Evolutionary conservation across 2,888 invertebrate genomes (phyloP).

Genomic region (Thymelicus sylvestris): DNA sequence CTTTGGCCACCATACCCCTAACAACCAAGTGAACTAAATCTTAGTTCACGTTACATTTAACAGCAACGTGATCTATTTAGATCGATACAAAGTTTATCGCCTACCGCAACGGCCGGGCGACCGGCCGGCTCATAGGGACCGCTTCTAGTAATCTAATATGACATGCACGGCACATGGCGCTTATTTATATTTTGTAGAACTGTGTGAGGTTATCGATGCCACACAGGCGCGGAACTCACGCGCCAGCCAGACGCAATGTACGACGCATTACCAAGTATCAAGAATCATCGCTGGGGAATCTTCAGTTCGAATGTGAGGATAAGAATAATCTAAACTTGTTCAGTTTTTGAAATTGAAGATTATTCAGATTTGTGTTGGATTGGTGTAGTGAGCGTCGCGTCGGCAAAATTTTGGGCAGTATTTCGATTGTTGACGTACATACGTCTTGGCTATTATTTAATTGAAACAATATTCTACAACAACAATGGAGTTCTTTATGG

Average conservation of each 20-base stretch:
- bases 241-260: constrained; percentile 23
- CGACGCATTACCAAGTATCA: constrained; percentile 18
- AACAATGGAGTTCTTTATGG: too few relatives aligned
- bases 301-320: not conserved
- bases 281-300: not conserved
- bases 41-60: constrained; percentile 1
- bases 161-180: constrained; percentile 6
- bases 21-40: not conserved
- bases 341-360: too few relatives aligned
- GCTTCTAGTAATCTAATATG: constrained; percentile 6
- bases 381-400: too few relatives aligned
- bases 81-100: not conserved
- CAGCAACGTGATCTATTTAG: not conserved
- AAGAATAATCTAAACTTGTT: too few relatives aligned
- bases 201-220: constrained; percentile 6
- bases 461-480: too few relatives aligned
- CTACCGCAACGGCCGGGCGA: not conserved
- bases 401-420: too few relatives aligned
- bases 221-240: constrained; percentile 25
- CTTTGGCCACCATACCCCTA: too few relatives aligned
- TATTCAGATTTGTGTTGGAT: too few relatives aligned
- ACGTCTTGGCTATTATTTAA: too few relatives aligned
- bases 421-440: too few relatives aligned
- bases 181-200: constrained; percentile 1
- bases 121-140: not conserved